Evolutionary conservation across 2,113 vertebrate species (phyloP), one percentile per base, ranked within the genome.

Genomic region (Mesembrinibis cayennensis): DNA sequence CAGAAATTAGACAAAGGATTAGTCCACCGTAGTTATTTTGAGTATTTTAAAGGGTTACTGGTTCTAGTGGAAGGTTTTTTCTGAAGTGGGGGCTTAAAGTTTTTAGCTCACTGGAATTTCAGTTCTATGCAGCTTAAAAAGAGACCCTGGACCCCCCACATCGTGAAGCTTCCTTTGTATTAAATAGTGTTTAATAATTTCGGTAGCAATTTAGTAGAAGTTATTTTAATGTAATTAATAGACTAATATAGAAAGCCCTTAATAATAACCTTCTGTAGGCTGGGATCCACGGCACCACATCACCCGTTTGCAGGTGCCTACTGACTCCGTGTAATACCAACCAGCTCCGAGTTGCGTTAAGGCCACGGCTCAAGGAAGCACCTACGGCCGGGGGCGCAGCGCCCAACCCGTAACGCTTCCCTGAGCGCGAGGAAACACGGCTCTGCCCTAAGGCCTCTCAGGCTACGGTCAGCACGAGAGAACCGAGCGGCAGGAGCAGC

Each of bases 321-420:
- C 21, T 47, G 62, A 23, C 61, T 49, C 27, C 4, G 3, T 23
- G 40, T 32, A 42, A 42, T 14, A 55, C 38, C 11, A 18, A 36
- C 19, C 10, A 13, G 52, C 19, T 26, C 23, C 1, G 14, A 38
- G 13, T 25, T 27, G n/a, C 61, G 62, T 62, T 13, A 56, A 70
- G 77, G 47, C 47, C 22, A 19, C 2, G 1, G 26, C 15, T 56
- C 36, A 26, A 1, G 21, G 21, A 32, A 25, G 56, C 22, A 20
- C 36, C 22, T 16, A 34, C 0, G 1, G 27, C 45, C 2, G 19
- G 29, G 26, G 16, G 19, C 2, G 36, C 47, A 10, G 42, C 0
- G 7, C 10, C 82, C 72, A 49, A 13, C 9, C 6, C 52, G 11
- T 5, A 9, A 15, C 25, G 59, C 47, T 52, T 32, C 73, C 90